Percentiles rank a stretch among this genome's conserved stretches.
These are phyloP conservation scores for Mus spretus DNA, from an alignment of 2,797 vertebrate genomes.

Conservation along the genomic window DNA sequence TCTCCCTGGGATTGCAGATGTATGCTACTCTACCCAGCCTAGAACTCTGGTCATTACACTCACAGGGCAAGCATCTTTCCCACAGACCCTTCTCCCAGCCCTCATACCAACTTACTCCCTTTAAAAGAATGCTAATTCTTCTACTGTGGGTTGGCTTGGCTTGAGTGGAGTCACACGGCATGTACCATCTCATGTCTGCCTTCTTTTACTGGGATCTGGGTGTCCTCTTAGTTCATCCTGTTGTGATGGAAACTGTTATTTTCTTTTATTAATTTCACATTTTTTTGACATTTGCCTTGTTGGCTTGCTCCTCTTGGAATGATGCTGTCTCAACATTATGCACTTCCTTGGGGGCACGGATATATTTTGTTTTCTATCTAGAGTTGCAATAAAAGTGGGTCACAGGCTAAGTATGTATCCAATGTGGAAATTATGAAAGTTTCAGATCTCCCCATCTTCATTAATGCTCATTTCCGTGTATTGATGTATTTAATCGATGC, in stretches of 20 bases:
- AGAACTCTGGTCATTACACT: neutral
- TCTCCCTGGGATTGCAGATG: neutral
- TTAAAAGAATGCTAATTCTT: constrained; percentile 23
- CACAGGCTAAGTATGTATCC: neutral
- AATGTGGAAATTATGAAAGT: neutral
- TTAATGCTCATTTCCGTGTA: neutral
- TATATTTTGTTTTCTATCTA: constrained; percentile 21
- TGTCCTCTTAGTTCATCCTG: neutral
- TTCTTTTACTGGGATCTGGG: constrained; percentile 2
- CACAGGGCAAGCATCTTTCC: neutral
- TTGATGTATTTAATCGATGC: neutral
- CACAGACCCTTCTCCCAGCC: neutral
- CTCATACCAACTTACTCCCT: neutral
- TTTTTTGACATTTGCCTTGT: constrained; percentile 41
- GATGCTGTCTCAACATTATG: neutral
- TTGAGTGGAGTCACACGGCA: neutral
- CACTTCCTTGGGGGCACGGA: neutral
- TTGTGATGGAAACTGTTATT: constrained; percentile 17
- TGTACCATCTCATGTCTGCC: neutral
- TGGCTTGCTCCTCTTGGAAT: constrained; percentile 8
- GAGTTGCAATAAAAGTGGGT: neutral
- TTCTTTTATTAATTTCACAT: constrained; percentile 36
- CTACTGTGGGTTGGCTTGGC: neutral
- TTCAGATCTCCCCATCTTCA: neutral
- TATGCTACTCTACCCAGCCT: neutral